Evolutionary conservation across 2,113 vertebrate species (phyloP).

Genomic region (Sylvia atricapilla): DNA sequence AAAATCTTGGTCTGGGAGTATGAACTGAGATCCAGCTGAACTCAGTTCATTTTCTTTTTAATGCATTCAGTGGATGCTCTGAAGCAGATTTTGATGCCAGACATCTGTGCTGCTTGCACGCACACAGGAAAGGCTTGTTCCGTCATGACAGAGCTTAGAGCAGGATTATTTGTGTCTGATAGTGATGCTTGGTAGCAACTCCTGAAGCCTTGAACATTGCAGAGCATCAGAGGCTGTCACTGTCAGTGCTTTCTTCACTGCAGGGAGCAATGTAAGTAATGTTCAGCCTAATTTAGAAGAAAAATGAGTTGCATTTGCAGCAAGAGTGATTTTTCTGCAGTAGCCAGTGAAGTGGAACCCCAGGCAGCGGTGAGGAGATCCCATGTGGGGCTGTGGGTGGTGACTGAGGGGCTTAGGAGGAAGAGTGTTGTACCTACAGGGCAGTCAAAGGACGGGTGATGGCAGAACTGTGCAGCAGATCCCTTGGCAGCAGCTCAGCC

Average conservation of each 20-base stretch:
- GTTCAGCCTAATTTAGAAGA: conserved; percentile 72
- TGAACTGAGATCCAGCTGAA: not conserved
- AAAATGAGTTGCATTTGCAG: conserved; percentile 58
- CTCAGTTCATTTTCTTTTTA: not conserved
- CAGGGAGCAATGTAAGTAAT: conserved; percentile 69
- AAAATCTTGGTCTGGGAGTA: conserved; percentile 4
- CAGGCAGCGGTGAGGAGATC: not conserved
- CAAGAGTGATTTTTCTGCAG: conserved; percentile 58
- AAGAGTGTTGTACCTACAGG: not conserved
- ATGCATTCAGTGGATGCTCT: conserved; percentile 9
- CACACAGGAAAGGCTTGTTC: conserved; percentile 1
- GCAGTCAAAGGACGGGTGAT: not conserved
- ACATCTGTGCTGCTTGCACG: not conserved
- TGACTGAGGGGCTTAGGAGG: not conserved
- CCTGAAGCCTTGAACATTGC: conserved; percentile 64
- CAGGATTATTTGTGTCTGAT: not conserved
- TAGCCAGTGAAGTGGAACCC: conserved; percentile 37
- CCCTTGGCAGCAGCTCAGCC: not conserved
- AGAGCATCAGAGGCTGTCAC: conserved; percentile 65
- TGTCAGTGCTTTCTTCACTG: conserved; percentile 66
- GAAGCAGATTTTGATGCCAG: conserved; percentile 37
- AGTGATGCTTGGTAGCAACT: conserved; percentile 39
- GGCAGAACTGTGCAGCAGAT: not conserved
- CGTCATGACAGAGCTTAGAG: not conserved
- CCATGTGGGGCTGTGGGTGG: not conserved